These are phyloP conservation scores for Tetropium fuscum DNA, from an alignment of 2,888 invertebrate species.

Conservation along the genomic window DNA sequence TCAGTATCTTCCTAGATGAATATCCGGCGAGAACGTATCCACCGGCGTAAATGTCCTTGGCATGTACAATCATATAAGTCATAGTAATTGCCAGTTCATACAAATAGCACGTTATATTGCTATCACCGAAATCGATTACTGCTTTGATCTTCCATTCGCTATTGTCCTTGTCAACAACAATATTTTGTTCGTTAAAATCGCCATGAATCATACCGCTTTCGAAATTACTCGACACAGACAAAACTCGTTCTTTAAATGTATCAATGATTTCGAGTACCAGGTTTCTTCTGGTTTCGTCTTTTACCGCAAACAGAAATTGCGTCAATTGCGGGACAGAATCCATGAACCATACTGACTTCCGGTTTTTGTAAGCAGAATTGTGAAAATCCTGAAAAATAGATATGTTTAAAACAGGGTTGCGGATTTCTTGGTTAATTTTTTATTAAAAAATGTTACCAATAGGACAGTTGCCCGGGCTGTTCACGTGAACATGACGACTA, in stretches of 20 bases:
- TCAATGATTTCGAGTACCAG: conserved; percentile 74
- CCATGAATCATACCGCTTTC: conserved; percentile 86
- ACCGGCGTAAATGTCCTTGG: conserved; percentile 72
- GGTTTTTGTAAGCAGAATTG: conserved; percentile 76
- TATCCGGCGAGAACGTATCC: conserved; percentile 85
- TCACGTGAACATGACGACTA: too few species aligned
- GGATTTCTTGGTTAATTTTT: too few species aligned
- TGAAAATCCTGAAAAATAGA: conserved; percentile 72
- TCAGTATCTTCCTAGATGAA: conserved; percentile 71
- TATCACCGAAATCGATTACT: conserved; percentile 90
- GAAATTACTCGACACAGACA: conserved; percentile 70
- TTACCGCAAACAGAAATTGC: conserved; percentile 78
- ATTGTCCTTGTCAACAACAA: conserved; percentile 67
- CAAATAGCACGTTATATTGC: conserved; percentile 77
- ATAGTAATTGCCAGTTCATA: conserved; percentile 88
- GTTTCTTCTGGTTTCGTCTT: conserved; percentile 70
- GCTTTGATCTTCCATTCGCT: conserved; percentile 73
- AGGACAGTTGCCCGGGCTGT: too few species aligned
- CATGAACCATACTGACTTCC: conserved; percentile 83
- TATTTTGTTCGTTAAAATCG: conserved; percentile 92
- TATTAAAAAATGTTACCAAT: too few species aligned
- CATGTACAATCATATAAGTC: conserved; percentile 83
- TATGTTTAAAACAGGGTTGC: neutral
- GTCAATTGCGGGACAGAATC: conserved; percentile 75
- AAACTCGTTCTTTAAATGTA: conserved; percentile 75